Conservation (phyloP, 53 echinoderm and acorn worm species). For the Luidia sarsii region DNA sequence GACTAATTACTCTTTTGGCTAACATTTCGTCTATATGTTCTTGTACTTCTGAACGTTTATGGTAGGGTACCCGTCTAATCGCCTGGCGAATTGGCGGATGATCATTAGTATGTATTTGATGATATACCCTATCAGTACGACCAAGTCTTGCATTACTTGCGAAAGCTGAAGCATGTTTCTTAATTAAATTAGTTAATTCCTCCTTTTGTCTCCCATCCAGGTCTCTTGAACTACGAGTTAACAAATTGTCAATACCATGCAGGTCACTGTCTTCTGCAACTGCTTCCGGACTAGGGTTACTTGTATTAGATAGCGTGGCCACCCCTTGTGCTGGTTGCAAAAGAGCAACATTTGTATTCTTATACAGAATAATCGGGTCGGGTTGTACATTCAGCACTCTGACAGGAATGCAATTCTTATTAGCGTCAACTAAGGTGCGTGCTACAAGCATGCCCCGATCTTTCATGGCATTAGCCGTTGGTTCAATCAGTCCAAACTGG, state of each 20-base stretch:
- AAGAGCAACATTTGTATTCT: too few relatives aligned
- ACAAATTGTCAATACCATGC: too few relatives aligned
- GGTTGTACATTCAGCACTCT: too few relatives aligned
- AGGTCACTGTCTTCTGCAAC: too few relatives aligned
- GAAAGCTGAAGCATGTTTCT: slow-evolving; percentile 42
- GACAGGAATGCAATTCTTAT: neutral
- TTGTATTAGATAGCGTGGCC: too few relatives aligned
- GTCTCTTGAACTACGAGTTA: too few relatives aligned
- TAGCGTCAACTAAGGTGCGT: neutral
- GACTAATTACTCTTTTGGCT: neutral
- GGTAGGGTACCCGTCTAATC: neutral
- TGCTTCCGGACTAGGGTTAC: neutral
- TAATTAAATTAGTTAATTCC: slow-evolving; percentile 19
- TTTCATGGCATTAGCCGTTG: neutral
- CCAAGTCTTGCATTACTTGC: slow-evolving; percentile 36
- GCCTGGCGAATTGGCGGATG: slow-evolving; percentile 3
- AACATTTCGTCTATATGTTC: slow-evolving; percentile 14
- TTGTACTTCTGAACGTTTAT: neutral
- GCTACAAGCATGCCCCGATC: neutral
- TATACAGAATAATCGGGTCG: too few relatives aligned
- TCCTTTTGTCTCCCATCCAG: neutral
- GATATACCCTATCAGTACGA: slow-evolving; percentile 33
- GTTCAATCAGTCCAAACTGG: neutral
- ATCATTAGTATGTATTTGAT: slow-evolving; percentile 36
- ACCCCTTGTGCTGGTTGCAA: too few relatives aligned